phyloP scores from a whole-genome alignment of 2,113 vertebrate species.

The Seriola aureovittata region DNA sequence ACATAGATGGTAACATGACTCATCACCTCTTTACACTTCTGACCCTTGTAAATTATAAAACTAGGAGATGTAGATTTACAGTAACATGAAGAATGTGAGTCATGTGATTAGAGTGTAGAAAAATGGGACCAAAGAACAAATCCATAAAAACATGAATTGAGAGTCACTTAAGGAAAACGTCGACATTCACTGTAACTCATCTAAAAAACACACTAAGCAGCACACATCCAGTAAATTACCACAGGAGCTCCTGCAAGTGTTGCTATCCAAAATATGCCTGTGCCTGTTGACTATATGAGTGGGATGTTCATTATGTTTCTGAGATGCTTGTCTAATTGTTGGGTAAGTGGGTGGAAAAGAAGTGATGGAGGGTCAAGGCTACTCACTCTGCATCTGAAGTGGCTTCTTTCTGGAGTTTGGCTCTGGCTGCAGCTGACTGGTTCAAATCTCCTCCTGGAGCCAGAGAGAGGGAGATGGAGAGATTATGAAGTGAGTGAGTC shows the following conservation, averaged over 20 bases:
- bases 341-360: slow-evolving; percentile 24
- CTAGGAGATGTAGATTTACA: not conserved
- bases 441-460: slow-evolving; percentile 92
- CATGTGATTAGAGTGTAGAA: not conserved
- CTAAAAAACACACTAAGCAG: not conserved
- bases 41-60: not conserved
- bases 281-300: slow-evolving; percentile 31
- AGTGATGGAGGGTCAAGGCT: slow-evolving; percentile 26
- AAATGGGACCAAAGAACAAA: slow-evolving; percentile 11
- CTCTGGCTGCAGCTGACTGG: slow-evolving; percentile 88
- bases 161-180: not conserved
- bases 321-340: slow-evolving; percentile 46
- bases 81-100: not conserved
- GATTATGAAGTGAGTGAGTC: slow-evolving; percentile 28
- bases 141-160: slow-evolving; percentile 2
- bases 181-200: not conserved
- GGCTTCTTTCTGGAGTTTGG: slow-evolving; percentile 83
- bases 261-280: slow-evolving; percentile 1
- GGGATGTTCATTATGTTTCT: slow-evolving; percentile 34
- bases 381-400: slow-evolving; percentile 89
- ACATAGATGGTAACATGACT: not conserved
- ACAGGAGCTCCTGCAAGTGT: not conserved
- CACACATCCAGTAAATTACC: not conserved
- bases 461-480: slow-evolving; percentile 26
- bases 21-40: not conserved